Percentiles rank a stretch among this genome's conserved stretches.
phyloP scores from a whole-genome alignment of 2,113 vertebrate genomes.

The Aldabrachelys gigantea region DNA sequence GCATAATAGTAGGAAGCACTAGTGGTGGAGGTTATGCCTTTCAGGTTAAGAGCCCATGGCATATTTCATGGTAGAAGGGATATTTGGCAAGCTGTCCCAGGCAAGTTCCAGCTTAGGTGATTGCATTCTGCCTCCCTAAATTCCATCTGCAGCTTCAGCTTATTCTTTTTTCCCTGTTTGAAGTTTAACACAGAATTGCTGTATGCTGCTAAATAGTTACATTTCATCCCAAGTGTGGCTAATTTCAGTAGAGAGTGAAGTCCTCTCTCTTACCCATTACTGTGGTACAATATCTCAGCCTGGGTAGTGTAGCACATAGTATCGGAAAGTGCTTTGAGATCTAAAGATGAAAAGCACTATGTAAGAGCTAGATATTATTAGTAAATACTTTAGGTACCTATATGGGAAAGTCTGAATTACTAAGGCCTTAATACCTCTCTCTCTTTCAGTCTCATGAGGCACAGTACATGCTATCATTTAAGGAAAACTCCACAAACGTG shows the following conservation, averaged over 20 bases:
- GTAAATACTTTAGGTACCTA: not conserved
- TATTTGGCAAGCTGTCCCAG: not conserved
- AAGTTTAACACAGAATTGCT: not conserved
- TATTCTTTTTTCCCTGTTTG: not conserved
- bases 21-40: not conserved
- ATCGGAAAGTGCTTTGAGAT: not conserved
- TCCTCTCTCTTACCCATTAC: not conserved
- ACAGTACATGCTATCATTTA: not conserved
- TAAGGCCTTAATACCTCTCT: not conserved
- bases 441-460: not conserved
- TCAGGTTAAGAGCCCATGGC: not conserved
- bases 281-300: not conserved
- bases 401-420: not conserved
- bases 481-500: not conserved
- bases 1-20: not conserved
- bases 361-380: not conserved
- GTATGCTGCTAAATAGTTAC: not conserved
- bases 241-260: not conserved
- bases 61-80: not conserved
- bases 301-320: accelerated
- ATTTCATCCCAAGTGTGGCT: not conserved
- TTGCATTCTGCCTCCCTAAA: not conserved
- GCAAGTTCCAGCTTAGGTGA: not conserved
- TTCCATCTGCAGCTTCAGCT: not conserved
- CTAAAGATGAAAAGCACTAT: not conserved